A percentile compares a stretch with the other conserved stretches of the same genome.
Evolutionary conservation across 37 sponge, comb jelly and placozoan species (phyloP).

Genomic region (Diacarnus erythraeanus): DNA sequence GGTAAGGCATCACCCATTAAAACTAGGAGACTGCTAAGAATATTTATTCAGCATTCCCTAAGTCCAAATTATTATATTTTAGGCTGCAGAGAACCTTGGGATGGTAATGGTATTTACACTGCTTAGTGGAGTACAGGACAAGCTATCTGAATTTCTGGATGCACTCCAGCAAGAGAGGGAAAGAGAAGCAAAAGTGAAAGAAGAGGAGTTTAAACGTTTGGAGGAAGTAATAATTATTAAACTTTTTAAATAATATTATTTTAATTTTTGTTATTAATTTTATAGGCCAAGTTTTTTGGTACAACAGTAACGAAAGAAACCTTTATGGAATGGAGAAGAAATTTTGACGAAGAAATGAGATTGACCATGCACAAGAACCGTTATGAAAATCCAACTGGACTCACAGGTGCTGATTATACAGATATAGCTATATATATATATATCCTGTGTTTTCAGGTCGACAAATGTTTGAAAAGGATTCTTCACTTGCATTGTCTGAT

Average conservation of each 20-base stretch:
- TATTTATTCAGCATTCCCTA: background rate
- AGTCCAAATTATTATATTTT: background rate
- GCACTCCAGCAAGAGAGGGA: conserved; percentile 14
- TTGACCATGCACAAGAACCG: background rate
- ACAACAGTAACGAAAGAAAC: conserved; percentile 80
- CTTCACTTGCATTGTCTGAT: conserved; percentile 81
- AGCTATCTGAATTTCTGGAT: conserved; percentile 49
- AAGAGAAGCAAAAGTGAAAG: conserved; percentile 27
- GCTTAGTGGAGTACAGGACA: conserved; percentile 48
- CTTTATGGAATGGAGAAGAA: conserved; percentile 70
- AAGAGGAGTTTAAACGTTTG: conserved; percentile 46
- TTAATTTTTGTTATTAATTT: background rate
- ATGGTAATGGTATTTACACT: conserved; percentile 82
- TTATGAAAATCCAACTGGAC: background rate
- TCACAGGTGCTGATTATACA: too few relatives aligned
- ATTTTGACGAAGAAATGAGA: conserved; percentile 68
- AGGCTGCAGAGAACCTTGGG: conserved; percentile 72
- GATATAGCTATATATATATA: background rate
- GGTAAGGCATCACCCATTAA: too few relatives aligned
- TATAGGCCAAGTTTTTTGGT: conserved; percentile 56
- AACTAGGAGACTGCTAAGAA: too few relatives aligned
- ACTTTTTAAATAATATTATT: background rate
- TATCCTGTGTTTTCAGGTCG: conserved; percentile 45
- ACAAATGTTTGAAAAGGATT: conserved; percentile 86
- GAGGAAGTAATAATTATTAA: conserved; percentile 64